phyloP scores from a whole-genome alignment of 2,888 invertebrate genomes.

The Aphidius colemani region DNA sequence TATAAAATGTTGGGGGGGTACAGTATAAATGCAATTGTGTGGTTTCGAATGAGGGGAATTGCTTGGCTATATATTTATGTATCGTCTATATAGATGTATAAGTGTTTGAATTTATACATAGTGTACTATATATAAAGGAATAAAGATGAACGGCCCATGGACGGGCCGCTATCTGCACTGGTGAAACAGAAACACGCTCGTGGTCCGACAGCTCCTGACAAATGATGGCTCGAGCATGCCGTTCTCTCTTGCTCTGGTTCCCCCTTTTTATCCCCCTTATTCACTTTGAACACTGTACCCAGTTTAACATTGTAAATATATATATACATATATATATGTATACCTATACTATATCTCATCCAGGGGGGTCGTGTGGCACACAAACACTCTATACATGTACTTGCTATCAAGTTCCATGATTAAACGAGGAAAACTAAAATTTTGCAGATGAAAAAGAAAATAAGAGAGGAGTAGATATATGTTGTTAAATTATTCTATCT shows the following conservation, averaged over 20 bases:
- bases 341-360: constrained; percentile 33
- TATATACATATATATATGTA: constrained; percentile 6
- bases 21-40: constrained; percentile 3
- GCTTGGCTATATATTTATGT: neutral
- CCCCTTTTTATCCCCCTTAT: constrained; percentile 24
- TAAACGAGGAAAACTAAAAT: constrained; percentile 54
- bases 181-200: constrained; percentile 59
- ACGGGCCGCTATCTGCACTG: constrained; percentile 59
- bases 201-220: constrained; percentile 60
- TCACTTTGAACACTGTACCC: constrained; percentile 6
- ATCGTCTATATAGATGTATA: constrained; percentile 31
- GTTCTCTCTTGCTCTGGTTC: constrained; percentile 44
- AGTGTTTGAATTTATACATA: no score
- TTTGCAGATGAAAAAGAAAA: constrained; percentile 36
- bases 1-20: constrained; percentile 16
- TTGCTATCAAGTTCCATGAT: constrained; percentile 44
- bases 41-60: neutral
- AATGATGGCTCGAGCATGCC: constrained; percentile 58
- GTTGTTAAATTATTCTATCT: no score
- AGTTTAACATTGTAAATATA: constrained; percentile 14
- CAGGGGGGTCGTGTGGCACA: constrained; percentile 35
- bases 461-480: constrained; percentile 13
- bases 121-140: constrained; percentile 50
- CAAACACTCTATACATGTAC: neutral
- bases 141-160: constrained; percentile 61